Base-by-base conservation (phyloP, 2,888 invertebrate genomes). In the Allygus modestus region DNA sequence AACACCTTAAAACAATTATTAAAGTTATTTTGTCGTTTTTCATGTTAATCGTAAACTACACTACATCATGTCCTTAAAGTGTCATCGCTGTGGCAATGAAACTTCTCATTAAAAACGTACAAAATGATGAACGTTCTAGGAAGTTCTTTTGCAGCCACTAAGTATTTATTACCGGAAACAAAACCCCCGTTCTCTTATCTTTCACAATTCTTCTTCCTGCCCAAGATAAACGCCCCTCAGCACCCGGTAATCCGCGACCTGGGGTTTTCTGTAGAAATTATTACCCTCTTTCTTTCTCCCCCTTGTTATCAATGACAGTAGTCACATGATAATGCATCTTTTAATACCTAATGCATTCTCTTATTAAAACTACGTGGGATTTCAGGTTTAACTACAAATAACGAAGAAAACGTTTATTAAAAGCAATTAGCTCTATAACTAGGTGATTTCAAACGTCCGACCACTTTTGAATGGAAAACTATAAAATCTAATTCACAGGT, bases 161-260 rank as follows among this genome's bases (percentile, higher is more conserved):
- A 65, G 65, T 65, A 65, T 65, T 65, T 65, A 65, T 65, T 65
- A 65, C 65, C 65, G 65, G 65, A 65, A 65, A 65, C 65, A 65
- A 65, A 65, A 26, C 65, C 65, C 26, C 28, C 28, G 65, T 65
- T 65, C 65, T 65, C 65, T 65, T 65, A 65, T 65, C 65, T 65
- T 31, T 31, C 65, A 65, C 65, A 65, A 65, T 65, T 65, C 65
- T 31, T 65, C 65, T 65, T 65, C 17, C 65, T 17, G 12, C 28
- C 65, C 31, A 65, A 65, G 65, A 65, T 65, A 65, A 65, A 65
- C 65, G 65, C 65, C 31, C 15, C 28, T 7, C 28, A 65, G 65
- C 31, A 26, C 65, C 31, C 28, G 65, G 65, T 31, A 65, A 65
- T 26, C 65, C 65, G 23, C 17, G 65, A 65, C 7, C 65, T 28